Evolutionary conservation across 2,888 invertebrate genomes (phyloP).

Genomic region (Nemapogon koenigi): DNA sequence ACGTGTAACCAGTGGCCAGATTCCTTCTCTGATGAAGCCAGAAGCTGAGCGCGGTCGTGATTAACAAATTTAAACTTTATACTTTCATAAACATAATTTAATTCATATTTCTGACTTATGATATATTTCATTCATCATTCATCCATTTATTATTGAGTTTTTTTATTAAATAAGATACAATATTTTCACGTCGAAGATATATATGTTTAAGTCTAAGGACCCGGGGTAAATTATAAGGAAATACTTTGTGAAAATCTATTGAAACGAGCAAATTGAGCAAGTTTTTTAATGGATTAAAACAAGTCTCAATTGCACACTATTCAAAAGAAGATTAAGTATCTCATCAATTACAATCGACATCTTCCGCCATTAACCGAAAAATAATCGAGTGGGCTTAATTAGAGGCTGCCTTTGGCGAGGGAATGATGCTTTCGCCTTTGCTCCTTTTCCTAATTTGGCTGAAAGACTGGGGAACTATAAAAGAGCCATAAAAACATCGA

Average conservation of each 20-base stretch:
- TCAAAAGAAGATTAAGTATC: slow-evolving; percentile 9
- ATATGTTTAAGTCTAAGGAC: too few relatives aligned
- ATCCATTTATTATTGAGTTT: too few relatives aligned
- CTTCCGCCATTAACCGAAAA: slow-evolving; percentile 32
- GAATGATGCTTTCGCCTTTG: slow-evolving; percentile 20
- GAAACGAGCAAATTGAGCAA: not conserved
- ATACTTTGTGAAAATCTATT: not conserved
- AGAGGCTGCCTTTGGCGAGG: slow-evolving; percentile 38
- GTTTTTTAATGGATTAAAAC: not conserved
- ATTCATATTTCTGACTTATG: too few relatives aligned
- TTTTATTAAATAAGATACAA: too few relatives aligned
- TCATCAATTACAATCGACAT: slow-evolving; percentile 17
- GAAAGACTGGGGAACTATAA: slow-evolving; percentile 32
- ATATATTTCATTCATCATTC: too few relatives aligned
- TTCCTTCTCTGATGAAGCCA: too few relatives aligned
- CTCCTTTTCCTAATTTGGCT: slow-evolving; percentile 33
- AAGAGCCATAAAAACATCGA: slow-evolving; percentile 40
- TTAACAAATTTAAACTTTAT: too few relatives aligned
- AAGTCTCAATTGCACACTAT: slow-evolving; percentile 3
- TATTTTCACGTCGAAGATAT: too few relatives aligned
- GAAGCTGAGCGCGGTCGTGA: too few relatives aligned
- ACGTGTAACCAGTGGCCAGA: too few relatives aligned
- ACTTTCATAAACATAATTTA: too few relatives aligned
- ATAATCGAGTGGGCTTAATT: slow-evolving; percentile 36
- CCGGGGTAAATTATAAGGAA: not conserved